These are phyloP conservation scores for Adelognathus sp. DNA, from an alignment of 2,888 invertebrate genomes.

Conservation along the genomic window DNA sequence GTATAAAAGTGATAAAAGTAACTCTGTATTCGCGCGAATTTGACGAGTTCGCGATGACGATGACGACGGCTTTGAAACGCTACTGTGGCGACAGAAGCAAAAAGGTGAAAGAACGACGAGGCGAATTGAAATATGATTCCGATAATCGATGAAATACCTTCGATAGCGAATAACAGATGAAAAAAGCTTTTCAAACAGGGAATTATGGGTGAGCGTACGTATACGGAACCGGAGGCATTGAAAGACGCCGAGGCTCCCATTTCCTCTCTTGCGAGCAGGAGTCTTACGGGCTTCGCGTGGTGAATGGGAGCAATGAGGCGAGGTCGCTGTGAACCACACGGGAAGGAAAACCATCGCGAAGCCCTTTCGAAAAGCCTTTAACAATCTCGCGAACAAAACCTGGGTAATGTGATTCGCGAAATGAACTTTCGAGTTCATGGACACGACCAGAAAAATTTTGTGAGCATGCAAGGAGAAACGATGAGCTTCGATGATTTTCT, in stretches of 20 bases:
- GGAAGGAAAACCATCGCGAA: constrained; percentile 37
- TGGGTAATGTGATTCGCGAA: constrained; percentile 59
- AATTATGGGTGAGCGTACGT: constrained; percentile 44
- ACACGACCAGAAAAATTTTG: constrained; percentile 54
- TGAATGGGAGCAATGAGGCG: constrained; percentile 53
- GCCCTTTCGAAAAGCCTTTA: constrained; percentile 55
- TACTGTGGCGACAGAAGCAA: not conserved
- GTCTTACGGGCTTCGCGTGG: not conserved
- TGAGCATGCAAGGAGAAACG: constrained; percentile 42
- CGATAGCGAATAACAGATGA: constrained; percentile 53
- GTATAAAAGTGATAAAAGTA: not conserved
- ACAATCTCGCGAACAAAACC: constrained; percentile 55
- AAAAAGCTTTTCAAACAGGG: constrained; percentile 53
- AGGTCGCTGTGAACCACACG: constrained; percentile 15
- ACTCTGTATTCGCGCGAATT: not conserved
- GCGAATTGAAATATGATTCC: constrained; percentile 44
- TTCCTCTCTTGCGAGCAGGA: constrained; percentile 2
- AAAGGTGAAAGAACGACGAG: not conserved
- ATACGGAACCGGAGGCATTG: constrained; percentile 34
- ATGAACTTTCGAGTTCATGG: constrained; percentile 59
- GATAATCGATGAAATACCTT: constrained; percentile 50
- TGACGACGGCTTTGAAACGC: not conserved
- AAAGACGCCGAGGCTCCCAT: constrained; percentile 8
- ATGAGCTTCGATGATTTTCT: constrained; percentile 47
- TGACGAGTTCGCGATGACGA: not conserved